These are phyloP conservation scores for Machimus rusticus DNA, from an alignment of 2,888 invertebrate species.

Conservation along the genomic window DNA sequence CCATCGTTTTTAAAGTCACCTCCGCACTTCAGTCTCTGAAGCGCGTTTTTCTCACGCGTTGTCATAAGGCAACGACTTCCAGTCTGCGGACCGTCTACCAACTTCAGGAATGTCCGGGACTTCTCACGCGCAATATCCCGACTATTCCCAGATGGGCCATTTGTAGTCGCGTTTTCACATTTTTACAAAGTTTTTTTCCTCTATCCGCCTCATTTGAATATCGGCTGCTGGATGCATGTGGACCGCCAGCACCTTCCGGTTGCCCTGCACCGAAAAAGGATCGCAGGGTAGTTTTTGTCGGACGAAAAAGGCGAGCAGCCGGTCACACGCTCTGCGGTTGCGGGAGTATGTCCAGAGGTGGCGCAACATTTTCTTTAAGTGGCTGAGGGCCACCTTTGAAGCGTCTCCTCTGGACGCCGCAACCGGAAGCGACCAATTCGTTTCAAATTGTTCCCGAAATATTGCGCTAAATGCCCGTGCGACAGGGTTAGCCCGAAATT, in stretches of 20 bases:
- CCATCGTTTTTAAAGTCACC: neutral
- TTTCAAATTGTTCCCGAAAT: neutral
- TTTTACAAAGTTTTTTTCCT: neutral
- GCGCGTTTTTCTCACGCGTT: constrained; percentile 44
- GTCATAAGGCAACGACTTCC: constrained; percentile 45
- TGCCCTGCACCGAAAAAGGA: neutral
- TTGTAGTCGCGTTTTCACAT: neutral
- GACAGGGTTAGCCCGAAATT: neutral
- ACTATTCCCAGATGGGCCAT: constrained; percentile 28
- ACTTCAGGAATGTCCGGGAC: neutral
- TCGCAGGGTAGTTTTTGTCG: neutral
- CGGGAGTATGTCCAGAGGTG: constrained; percentile 4
- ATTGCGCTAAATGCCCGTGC: neutral
- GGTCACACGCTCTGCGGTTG: constrained; percentile 35
- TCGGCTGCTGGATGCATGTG: neutral
- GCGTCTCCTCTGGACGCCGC: neutral
- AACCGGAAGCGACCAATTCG: constrained; percentile 32
- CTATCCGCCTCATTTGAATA: neutral
- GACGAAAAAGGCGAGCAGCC: neutral
- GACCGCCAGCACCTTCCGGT: constrained; percentile 48
- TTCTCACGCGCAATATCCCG: constrained; percentile 25
- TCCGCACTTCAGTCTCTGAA: neutral
- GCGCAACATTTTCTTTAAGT: neutral
- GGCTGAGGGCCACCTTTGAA: neutral
- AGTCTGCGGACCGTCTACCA: constrained; percentile 45